phyloP scores from a whole-genome alignment of 2,113 vertebrate species.

The Polypterus senegalus region DNA sequence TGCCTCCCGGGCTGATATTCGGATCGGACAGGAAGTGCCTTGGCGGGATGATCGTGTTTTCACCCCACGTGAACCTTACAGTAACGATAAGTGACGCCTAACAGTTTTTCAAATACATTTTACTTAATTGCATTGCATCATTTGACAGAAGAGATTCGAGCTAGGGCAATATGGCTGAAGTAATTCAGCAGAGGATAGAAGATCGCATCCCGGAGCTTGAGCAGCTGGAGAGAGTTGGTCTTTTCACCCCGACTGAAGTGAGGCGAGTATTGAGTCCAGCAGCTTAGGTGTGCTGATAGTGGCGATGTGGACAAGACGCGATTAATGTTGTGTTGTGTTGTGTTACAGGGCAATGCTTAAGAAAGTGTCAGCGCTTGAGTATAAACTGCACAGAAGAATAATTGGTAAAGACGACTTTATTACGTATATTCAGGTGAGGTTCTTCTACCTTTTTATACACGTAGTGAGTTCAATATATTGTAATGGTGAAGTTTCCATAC shows the following conservation, averaged over 20 bases:
- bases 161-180: conserved; percentile 63
- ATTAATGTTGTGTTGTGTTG: background rate
- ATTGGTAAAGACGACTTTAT: conserved; percentile 82
- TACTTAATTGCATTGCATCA: background rate
- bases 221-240: conserved; percentile 80
- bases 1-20: too few relatives aligned
- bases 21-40: too few relatives aligned
- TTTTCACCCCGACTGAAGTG: conserved; percentile 71
- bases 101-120: background rate
- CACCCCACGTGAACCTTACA: background rate
- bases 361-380: conserved; percentile 77
- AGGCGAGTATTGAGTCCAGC: conserved; percentile 47
- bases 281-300: too few relatives aligned
- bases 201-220: conserved; percentile 74
- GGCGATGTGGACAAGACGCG: background rate
- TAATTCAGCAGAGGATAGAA: conserved; percentile 73
- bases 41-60: too few relatives aligned
- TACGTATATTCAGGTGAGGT: conserved; percentile 71
- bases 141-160: background rate
- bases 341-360: conserved; percentile 69
- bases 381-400: conserved; percentile 71
- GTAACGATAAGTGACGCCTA: background rate
- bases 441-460: fast-evolving
- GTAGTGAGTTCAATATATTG: too few relatives aligned
- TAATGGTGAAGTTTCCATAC: too few relatives aligned